Evolutionary conservation across 2,113 vertebrate genomes (phyloP).

Genomic region (Platysteira castanea): DNA sequence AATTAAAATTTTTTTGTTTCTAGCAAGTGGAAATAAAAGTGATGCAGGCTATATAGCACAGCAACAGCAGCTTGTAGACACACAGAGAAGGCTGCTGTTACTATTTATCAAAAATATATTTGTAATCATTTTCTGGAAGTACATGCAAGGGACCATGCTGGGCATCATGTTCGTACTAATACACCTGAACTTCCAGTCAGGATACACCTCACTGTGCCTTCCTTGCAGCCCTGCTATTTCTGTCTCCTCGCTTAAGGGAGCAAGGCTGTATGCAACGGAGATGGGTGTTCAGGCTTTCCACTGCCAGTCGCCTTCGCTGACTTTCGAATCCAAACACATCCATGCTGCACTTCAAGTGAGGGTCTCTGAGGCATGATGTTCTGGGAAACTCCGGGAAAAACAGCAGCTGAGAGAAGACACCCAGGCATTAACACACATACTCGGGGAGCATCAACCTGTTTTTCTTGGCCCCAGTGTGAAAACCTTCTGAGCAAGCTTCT

Average conservation of each 20-base stretch:
- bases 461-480: accelerated
- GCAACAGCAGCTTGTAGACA: background rate
- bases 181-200: background rate
- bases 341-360: background rate
- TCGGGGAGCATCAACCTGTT: accelerated
- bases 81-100: background rate
- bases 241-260: background rate
- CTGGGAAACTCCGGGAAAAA: background rate
- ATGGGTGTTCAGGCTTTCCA: background rate
- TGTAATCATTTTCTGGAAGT: background rate
- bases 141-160: background rate
- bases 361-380: background rate
- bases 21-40: background rate
- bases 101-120: background rate
- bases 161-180: background rate
- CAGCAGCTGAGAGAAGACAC: background rate
- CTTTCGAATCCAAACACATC: background rate
- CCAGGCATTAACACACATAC: background rate
- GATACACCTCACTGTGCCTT: background rate
- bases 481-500: background rate
- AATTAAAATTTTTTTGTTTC: background rate
- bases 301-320: background rate
- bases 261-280: background rate
- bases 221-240: background rate
- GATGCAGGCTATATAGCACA: background rate